Conservation (phyloP, 2,113 vertebrate species). For the Poecile atricapillus region DNA sequence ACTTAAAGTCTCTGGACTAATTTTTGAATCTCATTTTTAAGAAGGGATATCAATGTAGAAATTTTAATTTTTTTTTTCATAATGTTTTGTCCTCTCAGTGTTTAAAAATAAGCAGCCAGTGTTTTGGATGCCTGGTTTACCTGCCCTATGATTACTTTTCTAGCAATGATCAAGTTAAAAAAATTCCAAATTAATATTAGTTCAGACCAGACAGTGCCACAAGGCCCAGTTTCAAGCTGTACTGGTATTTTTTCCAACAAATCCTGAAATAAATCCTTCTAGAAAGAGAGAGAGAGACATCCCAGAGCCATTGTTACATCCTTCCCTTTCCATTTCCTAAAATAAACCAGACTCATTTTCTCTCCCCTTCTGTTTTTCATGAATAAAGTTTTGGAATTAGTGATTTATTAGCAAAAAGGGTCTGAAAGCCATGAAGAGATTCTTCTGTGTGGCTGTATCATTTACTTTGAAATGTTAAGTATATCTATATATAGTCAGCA, state of each 20-base stretch:
- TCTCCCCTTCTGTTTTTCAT: not conserved
- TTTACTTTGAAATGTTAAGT: constrained; percentile 10
- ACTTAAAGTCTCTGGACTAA: not conserved
- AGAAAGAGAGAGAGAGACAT: not conserved
- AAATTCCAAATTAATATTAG: not conserved
- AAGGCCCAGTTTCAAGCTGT: not conserved
- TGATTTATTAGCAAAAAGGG: not conserved
- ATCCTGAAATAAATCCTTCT: not conserved
- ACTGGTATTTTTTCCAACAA: not conserved
- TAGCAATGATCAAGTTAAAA: not conserved
- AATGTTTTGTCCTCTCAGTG: not conserved
- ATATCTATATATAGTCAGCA: not conserved
- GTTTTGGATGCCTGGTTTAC: not conserved
- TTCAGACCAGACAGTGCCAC: not conserved
- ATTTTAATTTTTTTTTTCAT: not conserved
- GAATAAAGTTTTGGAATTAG: not conserved
- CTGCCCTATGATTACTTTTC: not conserved
- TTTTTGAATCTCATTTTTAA: not conserved
- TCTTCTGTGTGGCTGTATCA: not conserved
- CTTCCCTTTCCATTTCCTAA: not conserved
- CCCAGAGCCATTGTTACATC: not conserved
- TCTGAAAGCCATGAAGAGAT: not conserved
- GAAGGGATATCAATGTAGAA: not conserved
- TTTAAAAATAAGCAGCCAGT: not conserved
- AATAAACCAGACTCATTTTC: not conserved